Evolutionary conservation across 2,113 vertebrate species (phyloP).

Genomic region (Otolemur garnettii): DNA sequence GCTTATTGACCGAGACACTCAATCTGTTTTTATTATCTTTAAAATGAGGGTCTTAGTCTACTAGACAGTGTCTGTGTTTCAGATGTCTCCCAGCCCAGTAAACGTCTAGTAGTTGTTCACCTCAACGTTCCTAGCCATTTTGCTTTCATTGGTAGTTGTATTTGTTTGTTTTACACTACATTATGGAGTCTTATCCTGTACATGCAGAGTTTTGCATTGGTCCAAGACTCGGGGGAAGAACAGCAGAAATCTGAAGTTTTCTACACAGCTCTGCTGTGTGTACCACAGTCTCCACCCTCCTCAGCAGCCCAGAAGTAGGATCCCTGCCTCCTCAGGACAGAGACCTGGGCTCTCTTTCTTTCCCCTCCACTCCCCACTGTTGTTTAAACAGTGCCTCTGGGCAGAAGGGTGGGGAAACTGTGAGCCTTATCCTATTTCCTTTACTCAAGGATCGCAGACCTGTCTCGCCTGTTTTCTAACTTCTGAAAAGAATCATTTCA

Average conservation of each 20-base stretch:
- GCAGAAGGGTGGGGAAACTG: not conserved
- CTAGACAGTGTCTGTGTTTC: not conserved
- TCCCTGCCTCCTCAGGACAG: not conserved
- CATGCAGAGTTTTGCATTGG: not conserved
- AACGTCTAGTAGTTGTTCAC: not conserved
- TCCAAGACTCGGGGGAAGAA: not conserved
- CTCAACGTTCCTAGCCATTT: not conserved
- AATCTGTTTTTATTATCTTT: not conserved
- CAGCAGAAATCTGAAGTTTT: not conserved
- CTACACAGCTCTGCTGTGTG: not conserved
- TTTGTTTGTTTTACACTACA: not conserved
- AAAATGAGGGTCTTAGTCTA: not conserved
- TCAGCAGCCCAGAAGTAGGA: not conserved
- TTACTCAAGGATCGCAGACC: not conserved
- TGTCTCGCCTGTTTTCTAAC: not conserved
- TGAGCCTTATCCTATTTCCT: not conserved
- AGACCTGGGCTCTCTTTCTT: not conserved
- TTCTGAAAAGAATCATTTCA: constrained; percentile 29
- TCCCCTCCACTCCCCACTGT: not conserved
- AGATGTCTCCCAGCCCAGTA: not conserved
- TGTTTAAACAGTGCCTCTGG: not conserved
- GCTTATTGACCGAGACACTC: not conserved
- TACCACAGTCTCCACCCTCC: not conserved
- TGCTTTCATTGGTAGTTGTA: not conserved
- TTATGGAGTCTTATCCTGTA: not conserved